Percentiles rank a stretch among this genome's conserved stretches.
Conservation (phyloP, 2,797 vertebrate genomes). For the Pseudochirops cupreus region DNA sequence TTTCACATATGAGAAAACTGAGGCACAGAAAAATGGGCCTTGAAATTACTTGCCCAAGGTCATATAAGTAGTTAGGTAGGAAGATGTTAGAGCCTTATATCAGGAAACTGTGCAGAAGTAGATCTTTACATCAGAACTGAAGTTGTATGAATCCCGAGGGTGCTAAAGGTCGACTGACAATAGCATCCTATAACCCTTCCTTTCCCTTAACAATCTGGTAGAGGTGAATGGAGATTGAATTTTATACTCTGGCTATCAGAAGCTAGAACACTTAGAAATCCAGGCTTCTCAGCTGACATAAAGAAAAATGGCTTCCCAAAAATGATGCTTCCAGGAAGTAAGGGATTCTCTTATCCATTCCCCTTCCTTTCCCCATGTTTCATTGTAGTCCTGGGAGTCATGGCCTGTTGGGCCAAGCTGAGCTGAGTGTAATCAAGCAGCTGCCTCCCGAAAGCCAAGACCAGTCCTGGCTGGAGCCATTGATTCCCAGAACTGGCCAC, state of each 20-base stretch:
- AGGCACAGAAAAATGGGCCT: background rate
- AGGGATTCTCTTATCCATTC: background rate
- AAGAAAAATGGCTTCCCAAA: background rate
- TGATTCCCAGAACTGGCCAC: background rate
- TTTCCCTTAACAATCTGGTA: background rate
- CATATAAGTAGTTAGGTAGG: background rate
- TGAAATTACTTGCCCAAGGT: background rate
- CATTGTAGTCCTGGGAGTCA: background rate
- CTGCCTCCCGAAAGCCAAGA: background rate
- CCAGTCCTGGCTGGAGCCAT: background rate
- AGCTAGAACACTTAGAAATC: background rate
- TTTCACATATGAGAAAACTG: background rate
- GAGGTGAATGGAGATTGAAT: background rate
- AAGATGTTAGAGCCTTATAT: background rate
- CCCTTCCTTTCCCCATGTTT: background rate
- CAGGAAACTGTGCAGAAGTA: background rate
- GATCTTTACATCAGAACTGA: background rate
- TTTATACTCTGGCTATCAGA: background rate
- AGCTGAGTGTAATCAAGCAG: slow-evolving; percentile 55
- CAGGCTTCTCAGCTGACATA: background rate
- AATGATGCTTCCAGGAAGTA: background rate
- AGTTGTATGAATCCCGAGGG: background rate
- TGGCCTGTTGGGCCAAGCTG: slow-evolving; percentile 45
- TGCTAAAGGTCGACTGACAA: background rate
- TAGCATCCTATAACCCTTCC: background rate